Evolutionary conservation across 2,113 vertebrate species (phyloP).

Genomic region (Sigmodon hispidus): DNA sequence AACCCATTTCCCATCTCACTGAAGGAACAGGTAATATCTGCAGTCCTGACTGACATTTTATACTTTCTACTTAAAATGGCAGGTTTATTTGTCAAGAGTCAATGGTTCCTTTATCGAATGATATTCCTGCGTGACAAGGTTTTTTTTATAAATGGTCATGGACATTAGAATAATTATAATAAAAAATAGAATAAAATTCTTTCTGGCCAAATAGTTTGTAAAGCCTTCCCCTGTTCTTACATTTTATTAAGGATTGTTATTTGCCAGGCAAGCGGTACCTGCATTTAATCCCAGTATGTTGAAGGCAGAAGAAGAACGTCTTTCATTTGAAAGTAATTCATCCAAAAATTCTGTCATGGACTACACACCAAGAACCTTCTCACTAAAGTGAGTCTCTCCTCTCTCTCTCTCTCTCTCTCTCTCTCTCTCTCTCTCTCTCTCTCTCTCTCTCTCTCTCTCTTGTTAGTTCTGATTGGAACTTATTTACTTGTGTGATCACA

Average conservation of each 20-base stretch:
- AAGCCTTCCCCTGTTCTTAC: neutral
- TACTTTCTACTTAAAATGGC: neutral
- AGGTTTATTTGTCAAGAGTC: neutral
- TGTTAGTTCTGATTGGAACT: neutral
- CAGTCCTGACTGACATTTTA: neutral
- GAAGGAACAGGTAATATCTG: neutral
- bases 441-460: neutral
- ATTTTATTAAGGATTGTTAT: neutral
- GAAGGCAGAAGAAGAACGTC: neutral
- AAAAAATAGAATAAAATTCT: neutral
- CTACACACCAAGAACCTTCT: neutral
- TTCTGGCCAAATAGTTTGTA: neutral
- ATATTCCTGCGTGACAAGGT: neutral
- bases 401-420: too few species aligned
- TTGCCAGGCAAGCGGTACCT: too few species aligned
- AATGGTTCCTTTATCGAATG: neutral
- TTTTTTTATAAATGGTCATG: neutral
- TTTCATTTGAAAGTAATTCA: too few species aligned
- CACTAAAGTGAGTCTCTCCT: too few species aligned
- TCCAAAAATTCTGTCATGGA: neutral
- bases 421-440: too few species aligned
- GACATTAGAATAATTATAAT: neutral
- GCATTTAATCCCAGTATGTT: neutral
- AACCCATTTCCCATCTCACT: neutral
- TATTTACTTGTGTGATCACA: neutral